Conservation (phyloP, 2,888 invertebrate genomes). For the Drosophila koepferae region DNA sequence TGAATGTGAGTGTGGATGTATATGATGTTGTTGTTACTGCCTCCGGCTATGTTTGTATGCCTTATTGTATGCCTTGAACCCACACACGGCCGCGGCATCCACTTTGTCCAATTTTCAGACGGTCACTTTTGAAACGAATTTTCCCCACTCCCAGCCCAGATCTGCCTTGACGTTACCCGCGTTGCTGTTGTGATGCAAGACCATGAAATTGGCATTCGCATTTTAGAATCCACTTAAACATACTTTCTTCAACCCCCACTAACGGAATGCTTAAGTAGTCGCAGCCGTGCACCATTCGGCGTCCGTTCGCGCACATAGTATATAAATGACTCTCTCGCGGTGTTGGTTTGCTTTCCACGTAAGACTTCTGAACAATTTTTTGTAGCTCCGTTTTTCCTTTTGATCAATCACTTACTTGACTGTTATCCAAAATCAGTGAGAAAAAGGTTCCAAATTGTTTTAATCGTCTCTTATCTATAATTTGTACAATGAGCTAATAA, state of each 20-base stretch:
- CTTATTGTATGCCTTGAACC: slow-evolving; percentile 79
- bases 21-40: slow-evolving; percentile 59
- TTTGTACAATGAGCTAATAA: neutral
- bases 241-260: slow-evolving; percentile 60
- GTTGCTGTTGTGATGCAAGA: slow-evolving; percentile 74
- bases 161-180: slow-evolving; percentile 55
- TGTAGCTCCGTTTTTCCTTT: neutral
- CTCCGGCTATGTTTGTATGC: slow-evolving; percentile 67
- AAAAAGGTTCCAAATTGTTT: neutral
- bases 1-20: slow-evolving; percentile 30
- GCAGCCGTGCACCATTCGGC: slow-evolving; percentile 32
- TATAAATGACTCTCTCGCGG: slow-evolving; percentile 15
- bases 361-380: neutral
- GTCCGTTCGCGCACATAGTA: slow-evolving; percentile 30
- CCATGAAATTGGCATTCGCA: slow-evolving; percentile 78
- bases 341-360: slow-evolving; percentile 19
- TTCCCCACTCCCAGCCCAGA: slow-evolving; percentile 40
- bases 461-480: neutral
- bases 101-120: slow-evolving; percentile 80
- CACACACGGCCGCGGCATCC: slow-evolving; percentile 65
- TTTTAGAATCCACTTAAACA: slow-evolving; percentile 78
- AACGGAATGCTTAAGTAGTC: slow-evolving; percentile 21
- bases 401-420: neutral
- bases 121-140: slow-evolving; percentile 78
- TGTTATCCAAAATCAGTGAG: neutral